A percentile compares a stretch with the other conserved stretches of the same genome.
phyloP scores from a whole-genome alignment of 2,888 invertebrate genomes.

The Eucera pruinosa region DNA sequence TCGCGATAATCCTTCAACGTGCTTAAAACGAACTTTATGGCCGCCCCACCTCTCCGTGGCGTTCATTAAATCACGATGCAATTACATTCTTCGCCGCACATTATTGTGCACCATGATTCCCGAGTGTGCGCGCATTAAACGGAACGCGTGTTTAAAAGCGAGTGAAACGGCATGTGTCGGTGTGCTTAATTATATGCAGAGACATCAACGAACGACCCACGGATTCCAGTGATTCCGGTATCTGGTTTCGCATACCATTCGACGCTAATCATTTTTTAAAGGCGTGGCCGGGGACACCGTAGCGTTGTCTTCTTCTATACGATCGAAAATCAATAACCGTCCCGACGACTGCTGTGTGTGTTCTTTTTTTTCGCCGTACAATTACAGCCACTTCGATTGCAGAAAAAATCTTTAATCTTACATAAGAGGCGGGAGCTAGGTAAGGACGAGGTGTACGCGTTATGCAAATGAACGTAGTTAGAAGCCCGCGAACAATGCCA shows the following conservation, averaged over 20 bases:
- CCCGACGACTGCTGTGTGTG: no score
- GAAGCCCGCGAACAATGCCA: constrained; percentile 67
- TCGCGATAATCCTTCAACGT: constrained; percentile 61
- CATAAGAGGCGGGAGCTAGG: constrained; percentile 28
- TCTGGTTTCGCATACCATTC: constrained; percentile 62
- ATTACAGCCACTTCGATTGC: not conserved
- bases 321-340: constrained; percentile 46
- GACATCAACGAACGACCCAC: constrained; percentile 61
- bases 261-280: constrained; percentile 55
- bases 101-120: constrained; percentile 62
- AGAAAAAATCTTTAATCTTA: constrained; percentile 14
- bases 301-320: not conserved
- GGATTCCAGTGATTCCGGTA: constrained; percentile 67
- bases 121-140: constrained; percentile 60
- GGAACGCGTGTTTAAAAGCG: constrained; percentile 67
- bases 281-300: constrained; percentile 50
- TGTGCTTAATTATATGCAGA: constrained; percentile 63
- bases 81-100: constrained; percentile 66
- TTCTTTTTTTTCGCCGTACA: no score
- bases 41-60: constrained; percentile 44
- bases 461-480: constrained; percentile 67
- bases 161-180: constrained; percentile 56
- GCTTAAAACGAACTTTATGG: constrained; percentile 59
- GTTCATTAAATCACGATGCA: constrained; percentile 70
- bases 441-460: constrained; percentile 60